Conservation (phyloP, 2,888 invertebrate genomes). For the Incurvaria masculella region DNA sequence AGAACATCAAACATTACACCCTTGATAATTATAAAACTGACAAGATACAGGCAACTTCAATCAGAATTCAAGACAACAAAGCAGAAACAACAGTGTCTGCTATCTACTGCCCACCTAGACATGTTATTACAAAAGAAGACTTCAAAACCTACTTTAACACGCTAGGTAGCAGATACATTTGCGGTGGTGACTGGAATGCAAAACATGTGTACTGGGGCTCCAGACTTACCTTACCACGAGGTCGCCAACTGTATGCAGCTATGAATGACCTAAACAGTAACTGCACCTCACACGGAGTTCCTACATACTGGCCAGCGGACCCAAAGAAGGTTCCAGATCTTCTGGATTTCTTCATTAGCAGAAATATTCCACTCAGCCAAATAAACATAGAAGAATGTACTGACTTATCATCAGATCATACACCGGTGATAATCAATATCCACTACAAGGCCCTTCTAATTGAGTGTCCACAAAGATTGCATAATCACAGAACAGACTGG, state of each 20-base stretch:
- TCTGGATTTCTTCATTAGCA: neutral
- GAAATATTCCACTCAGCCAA: no score
- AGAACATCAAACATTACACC: neutral
- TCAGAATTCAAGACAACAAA: neutral
- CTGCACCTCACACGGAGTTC: neutral
- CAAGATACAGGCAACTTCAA: neutral
- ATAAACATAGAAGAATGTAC: no score
- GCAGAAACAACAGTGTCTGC: neutral
- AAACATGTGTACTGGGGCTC: slow-evolving; percentile 2
- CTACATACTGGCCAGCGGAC: neutral
- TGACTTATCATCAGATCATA: no score
- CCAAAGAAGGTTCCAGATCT: neutral
- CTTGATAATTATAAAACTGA: neutral
- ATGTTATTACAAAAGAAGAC: neutral
- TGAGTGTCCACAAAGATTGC: no score
- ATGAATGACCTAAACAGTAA: neutral
- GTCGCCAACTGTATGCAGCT: neutral
- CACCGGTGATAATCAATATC: no score
- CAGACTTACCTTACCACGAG: neutral
- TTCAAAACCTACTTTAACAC: neutral
- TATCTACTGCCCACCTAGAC: slow-evolving; percentile 3
- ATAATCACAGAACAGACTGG: no score
- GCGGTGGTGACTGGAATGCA: slow-evolving; percentile 1
- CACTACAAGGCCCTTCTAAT: no score
- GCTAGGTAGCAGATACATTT: neutral